These are phyloP conservation scores for Cantharis rufa DNA, from an alignment of 2,888 invertebrate species.

Conservation along the genomic window DNA sequence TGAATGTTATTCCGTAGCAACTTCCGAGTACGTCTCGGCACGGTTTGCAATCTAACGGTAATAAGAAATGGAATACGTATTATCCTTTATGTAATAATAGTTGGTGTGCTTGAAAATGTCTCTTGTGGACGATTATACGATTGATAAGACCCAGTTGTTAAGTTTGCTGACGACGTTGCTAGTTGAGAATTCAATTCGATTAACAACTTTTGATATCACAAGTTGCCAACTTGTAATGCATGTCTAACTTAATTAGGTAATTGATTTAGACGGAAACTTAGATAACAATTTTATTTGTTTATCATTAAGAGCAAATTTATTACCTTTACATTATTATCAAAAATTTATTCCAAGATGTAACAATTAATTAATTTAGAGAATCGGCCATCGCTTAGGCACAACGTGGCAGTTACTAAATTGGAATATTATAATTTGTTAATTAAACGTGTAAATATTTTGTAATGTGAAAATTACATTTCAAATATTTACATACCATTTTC, in stretches of 20 bases:
- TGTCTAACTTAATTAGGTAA: background rate
- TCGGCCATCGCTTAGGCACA: background rate
- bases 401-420: background rate
- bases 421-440: background rate
- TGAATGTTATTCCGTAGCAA: conserved; percentile 26
- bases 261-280: background rate
- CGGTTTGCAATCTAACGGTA: conserved; percentile 22
- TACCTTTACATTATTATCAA: background rate
- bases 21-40: conserved; percentile 13
- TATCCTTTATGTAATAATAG: conserved; percentile 25
- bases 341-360: background rate
- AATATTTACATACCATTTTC: background rate
- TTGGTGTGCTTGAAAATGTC: conserved; percentile 24
- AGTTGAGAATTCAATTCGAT: conserved; percentile 22
- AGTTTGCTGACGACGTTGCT: conserved; percentile 24
- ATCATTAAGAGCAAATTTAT: background rate
- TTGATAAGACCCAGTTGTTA: conserved; percentile 29
- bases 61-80: conserved; percentile 27
- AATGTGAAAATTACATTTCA: background rate
- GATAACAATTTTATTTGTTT: background rate
- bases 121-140: conserved; percentile 28
- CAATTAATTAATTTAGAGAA: background rate
- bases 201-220: conserved; percentile 18
- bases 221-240: background rate
- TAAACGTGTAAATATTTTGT: background rate